Evolutionary conservation across 23 tunicate species (phyloP).

Genomic region (Botrylloides violaceus): DNA sequence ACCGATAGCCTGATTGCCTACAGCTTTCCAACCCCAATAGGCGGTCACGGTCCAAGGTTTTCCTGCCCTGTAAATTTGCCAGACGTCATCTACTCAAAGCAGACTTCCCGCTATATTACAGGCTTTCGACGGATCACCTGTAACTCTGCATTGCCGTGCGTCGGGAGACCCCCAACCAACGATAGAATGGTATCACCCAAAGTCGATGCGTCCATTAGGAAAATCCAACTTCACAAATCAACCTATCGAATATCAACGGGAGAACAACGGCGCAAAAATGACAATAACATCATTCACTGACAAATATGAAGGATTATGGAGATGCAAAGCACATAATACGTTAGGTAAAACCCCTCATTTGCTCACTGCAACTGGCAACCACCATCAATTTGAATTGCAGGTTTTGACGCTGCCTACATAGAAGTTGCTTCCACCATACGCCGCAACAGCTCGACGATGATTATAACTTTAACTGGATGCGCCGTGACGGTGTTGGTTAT

Average conservation of each 20-base stretch:
- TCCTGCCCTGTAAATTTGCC: too few species aligned
- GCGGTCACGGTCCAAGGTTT: too few species aligned
- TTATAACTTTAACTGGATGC: slow-evolving; percentile 2
- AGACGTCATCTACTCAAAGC: too few species aligned
- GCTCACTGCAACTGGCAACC: too few species aligned
- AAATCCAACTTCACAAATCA: slow-evolving; percentile 11
- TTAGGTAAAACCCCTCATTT: slow-evolving; percentile 7
- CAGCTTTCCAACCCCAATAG: too few species aligned
- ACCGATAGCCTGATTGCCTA: too few species aligned
- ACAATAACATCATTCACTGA: neutral
- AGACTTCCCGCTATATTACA: too few species aligned
- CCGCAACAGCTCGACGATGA: neutral
- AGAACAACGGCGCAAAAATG: slow-evolving; percentile 7
- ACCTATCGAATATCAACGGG: neutral
- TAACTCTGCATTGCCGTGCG: slow-evolving; percentile 33
- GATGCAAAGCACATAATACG: slow-evolving; percentile 32
- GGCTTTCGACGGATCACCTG: slow-evolving; percentile 3
- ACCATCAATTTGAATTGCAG: slow-evolving; percentile 1
- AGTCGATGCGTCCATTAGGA: neutral
- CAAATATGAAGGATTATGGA: slow-evolving; percentile 40
- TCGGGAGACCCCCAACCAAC: slow-evolving; percentile 34
- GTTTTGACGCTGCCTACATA: slow-evolving; percentile 11
- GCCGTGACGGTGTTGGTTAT: slow-evolving; percentile 37
- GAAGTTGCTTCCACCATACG: neutral
- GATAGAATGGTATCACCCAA: slow-evolving; percentile 37